phyloP scores from a whole-genome alignment of 2,797 vertebrate species.

The Telmatherina bonti region DNA sequence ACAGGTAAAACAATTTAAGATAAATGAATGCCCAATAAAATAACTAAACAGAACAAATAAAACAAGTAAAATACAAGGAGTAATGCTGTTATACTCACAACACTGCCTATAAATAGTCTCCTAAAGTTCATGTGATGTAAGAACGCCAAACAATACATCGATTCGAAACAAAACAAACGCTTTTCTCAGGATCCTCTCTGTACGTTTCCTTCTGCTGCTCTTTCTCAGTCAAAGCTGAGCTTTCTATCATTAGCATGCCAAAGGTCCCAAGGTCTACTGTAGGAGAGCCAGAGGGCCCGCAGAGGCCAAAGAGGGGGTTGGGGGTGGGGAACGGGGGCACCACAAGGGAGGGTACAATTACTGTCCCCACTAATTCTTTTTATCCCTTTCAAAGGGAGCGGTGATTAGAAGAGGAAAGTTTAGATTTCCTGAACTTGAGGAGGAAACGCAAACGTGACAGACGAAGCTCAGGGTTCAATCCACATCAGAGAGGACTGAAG shows the following conservation, averaged over 20 bases:
- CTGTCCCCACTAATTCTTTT: slow-evolving; percentile 82
- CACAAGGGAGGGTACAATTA: slow-evolving; percentile 70
- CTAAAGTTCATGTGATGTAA: not conserved
- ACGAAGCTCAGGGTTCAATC: slow-evolving; percentile 82
- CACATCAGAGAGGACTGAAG: slow-evolving; percentile 73
- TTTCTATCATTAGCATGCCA: slow-evolving; percentile 81
- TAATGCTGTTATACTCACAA: no score
- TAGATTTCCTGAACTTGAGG: slow-evolving; percentile 90
- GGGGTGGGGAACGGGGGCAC: slow-evolving; percentile 1
- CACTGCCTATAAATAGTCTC: not conserved
- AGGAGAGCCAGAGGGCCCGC: slow-evolving; percentile 53
- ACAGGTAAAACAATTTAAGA: no score
- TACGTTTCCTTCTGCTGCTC: not conserved
- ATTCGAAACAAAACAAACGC: not conserved
- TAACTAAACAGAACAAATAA: no score
- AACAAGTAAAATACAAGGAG: no score
- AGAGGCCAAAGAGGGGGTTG: slow-evolving; percentile 33
- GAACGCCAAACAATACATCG: not conserved
- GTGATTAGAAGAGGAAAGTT: slow-evolving; percentile 89
- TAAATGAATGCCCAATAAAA: no score
- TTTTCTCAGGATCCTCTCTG: not conserved
- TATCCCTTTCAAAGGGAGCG: slow-evolving; percentile 83
- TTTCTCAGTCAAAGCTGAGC: slow-evolving; percentile 29
- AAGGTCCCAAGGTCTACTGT: slow-evolving; percentile 75
- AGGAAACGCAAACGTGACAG: slow-evolving; percentile 86